These are phyloP conservation scores for Papilio glaucus DNA, from an alignment of 1,140 invertebrate genomes.

Conservation along the genomic window DNA sequence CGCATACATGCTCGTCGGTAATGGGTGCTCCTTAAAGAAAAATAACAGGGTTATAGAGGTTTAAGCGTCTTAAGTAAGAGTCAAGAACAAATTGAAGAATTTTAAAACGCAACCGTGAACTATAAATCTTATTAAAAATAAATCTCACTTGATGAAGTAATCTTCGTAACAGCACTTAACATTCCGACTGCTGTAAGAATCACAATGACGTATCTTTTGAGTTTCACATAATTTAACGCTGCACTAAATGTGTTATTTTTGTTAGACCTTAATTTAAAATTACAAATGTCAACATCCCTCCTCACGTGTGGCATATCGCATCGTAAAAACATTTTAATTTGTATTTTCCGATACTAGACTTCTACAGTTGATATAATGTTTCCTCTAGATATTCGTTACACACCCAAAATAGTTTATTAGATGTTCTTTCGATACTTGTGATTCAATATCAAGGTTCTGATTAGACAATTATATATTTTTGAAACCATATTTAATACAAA, in stretches of 20 bases:
- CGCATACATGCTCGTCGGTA: too few species aligned
- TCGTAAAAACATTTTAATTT: too few species aligned
- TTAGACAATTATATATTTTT: too few species aligned
- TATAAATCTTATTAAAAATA: constrained; percentile 29
- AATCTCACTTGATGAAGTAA: constrained; percentile 28
- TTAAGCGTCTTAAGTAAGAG: not conserved
- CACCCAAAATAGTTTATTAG: too few species aligned
- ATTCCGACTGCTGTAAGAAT: constrained; percentile 48
- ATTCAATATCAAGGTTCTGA: too few species aligned
- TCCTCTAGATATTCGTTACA: too few species aligned
- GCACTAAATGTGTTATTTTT: constrained; percentile 31
- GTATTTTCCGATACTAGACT: too few species aligned
- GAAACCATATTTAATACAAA: too few species aligned
- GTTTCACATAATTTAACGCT: constrained; percentile 21
- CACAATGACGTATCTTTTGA: constrained; percentile 12
- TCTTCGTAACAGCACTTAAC: constrained; percentile 58
- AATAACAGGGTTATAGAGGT: too few species aligned
- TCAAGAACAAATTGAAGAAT: not conserved
- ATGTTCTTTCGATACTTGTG: too few species aligned
- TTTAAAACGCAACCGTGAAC: constrained; percentile 12
- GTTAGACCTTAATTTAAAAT: constrained; percentile 1
- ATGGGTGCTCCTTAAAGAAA: too few species aligned
- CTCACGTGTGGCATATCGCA: not conserved
- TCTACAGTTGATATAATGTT: too few species aligned
- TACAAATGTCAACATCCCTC: not conserved